Percentiles rank a stretch among this genome's conserved stretches.
Evolutionary conservation across 53 echinoderm and acorn worm genomes (phyloP).

Genomic region (Holothuria scabra): DNA sequence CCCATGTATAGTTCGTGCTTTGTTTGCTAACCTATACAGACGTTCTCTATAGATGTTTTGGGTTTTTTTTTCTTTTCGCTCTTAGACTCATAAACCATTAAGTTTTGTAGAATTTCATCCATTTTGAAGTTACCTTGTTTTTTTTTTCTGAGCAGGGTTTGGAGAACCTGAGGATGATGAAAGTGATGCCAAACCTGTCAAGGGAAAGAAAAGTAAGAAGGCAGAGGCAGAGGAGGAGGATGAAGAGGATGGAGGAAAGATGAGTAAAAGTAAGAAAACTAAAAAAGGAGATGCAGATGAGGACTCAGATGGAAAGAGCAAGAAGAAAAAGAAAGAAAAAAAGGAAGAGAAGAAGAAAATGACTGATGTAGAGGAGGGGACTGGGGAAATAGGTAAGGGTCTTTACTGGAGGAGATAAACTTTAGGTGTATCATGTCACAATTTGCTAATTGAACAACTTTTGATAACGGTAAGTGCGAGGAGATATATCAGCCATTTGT

Average conservation of each 20-base stretch:
- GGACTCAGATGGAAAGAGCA: conserved; percentile 6
- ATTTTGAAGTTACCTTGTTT: background rate
- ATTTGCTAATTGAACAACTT: too few relatives aligned
- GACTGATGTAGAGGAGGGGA: conserved; percentile 1
- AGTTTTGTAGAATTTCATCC: background rate
- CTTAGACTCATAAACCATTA: too few relatives aligned
- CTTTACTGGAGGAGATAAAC: background rate
- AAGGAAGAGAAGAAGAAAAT: background rate
- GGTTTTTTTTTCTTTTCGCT: too few relatives aligned
- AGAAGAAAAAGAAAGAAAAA: conserved; percentile 43
- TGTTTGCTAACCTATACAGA: too few relatives aligned
- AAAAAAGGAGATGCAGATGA: conserved; percentile 33
- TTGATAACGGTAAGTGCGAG: too few relatives aligned
- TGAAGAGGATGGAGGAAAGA: conserved; percentile 18
- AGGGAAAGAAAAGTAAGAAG: conserved; percentile 61
- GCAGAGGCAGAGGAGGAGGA: conserved; percentile 49
- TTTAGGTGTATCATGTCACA: background rate
- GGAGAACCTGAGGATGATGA: conserved; percentile 48
- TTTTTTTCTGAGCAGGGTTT: conserved; percentile 48
- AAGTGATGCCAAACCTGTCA: conserved; percentile 36
- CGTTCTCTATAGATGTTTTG: too few relatives aligned
- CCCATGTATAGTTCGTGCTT: too few relatives aligned
- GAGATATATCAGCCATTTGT: too few relatives aligned
- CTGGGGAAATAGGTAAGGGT: background rate
- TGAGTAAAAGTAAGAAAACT: conserved; percentile 20